Percentiles rank a stretch among this genome's conserved stretches.
phyloP scores from a whole-genome alignment of 1,140 invertebrate species.

The Mycetomoellerius zeteki region DNA sequence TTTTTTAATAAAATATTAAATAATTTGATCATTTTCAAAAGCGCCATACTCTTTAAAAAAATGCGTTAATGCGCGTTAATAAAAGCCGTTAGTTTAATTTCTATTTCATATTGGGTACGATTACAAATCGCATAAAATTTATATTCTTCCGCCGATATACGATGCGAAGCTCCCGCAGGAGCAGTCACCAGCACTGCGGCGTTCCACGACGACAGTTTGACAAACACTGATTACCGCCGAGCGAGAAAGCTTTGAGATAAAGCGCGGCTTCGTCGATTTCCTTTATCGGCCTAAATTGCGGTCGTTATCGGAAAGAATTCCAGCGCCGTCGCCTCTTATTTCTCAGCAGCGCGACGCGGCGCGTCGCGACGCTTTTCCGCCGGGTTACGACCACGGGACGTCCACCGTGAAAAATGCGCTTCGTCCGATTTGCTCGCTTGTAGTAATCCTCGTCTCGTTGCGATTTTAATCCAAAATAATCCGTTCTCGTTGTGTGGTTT shows the following conservation, averaged over 20 bases:
- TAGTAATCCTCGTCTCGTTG: conserved; percentile 32
- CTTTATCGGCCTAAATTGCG: conserved; percentile 82
- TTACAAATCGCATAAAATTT: conserved; percentile 29
- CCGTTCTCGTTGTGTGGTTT: conserved; percentile 22
- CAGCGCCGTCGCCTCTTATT: conserved; percentile 49
- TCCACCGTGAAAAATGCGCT: conserved; percentile 45
- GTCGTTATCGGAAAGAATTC: conserved; percentile 79
- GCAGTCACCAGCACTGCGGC: conserved; percentile 19
- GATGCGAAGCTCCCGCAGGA: conserved; percentile 11
- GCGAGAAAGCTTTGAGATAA: conserved; percentile 49
- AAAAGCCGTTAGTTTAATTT: neutral
- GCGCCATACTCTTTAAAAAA: neutral
- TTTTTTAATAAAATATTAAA: neutral
- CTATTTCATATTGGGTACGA: neutral
- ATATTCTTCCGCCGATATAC: conserved; percentile 10
- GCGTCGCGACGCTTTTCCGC: conserved; percentile 28
- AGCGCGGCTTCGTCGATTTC: conserved; percentile 77
- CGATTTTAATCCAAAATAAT: conserved; percentile 49
- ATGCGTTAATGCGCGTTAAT: too few species aligned
- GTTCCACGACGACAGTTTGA: conserved; percentile 73
- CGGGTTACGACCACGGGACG: conserved; percentile 9
- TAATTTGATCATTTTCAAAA: neutral
- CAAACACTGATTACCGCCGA: conserved; percentile 78
- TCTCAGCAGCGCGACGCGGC: conserved; percentile 1
- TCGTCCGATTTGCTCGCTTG: neutral